A percentile compares a stretch with the other conserved stretches of the same genome.
These are phyloP conservation scores for Cremastobaeus sp. DNA, from an alignment of 2,888 invertebrate genomes.

Conservation along the genomic window DNA sequence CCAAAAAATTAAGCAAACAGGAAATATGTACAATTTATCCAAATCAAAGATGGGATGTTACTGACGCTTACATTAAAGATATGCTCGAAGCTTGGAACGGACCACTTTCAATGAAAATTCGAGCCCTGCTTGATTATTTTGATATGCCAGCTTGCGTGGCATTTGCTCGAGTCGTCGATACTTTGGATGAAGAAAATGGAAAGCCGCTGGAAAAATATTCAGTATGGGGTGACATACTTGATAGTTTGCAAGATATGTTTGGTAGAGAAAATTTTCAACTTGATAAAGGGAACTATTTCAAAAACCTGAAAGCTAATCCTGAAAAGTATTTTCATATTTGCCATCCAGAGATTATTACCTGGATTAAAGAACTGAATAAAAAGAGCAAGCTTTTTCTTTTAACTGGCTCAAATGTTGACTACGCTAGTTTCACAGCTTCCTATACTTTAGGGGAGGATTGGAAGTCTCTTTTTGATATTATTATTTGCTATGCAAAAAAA, in stretches of 20 bases:
- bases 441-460: slow-evolving; percentile 84
- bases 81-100: slow-evolving; percentile 83
- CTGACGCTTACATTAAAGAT: slow-evolving; percentile 80
- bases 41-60: slow-evolving; percentile 80
- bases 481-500: slow-evolving; percentile 85
- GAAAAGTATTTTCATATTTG: slow-evolving; percentile 81
- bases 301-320: slow-evolving; percentile 79
- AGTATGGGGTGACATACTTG: slow-evolving; percentile 84
- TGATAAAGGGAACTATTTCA: slow-evolving; percentile 83
- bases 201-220: slow-evolving; percentile 77
- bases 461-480: slow-evolving; percentile 83
- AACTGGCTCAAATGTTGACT: slow-evolving; percentile 86
- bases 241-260: slow-evolving; percentile 82
- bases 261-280: slow-evolving; percentile 80
- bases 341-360: slow-evolving; percentile 79
- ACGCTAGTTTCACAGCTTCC: slow-evolving; percentile 83
- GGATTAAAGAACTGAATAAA: slow-evolving; percentile 81
- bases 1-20: slow-evolving; percentile 79
- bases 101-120: slow-evolving; percentile 80
- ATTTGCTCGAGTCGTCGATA: slow-evolving; percentile 84
- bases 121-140: slow-evolving; percentile 86
- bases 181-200: slow-evolving; percentile 80
- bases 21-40: slow-evolving; percentile 81
- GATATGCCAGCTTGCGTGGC: slow-evolving; percentile 84
- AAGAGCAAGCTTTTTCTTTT: slow-evolving; percentile 83